These are phyloP conservation scores for Castor canadensis DNA, from an alignment of 2,113 vertebrate genomes.

Conservation along the genomic window DNA sequence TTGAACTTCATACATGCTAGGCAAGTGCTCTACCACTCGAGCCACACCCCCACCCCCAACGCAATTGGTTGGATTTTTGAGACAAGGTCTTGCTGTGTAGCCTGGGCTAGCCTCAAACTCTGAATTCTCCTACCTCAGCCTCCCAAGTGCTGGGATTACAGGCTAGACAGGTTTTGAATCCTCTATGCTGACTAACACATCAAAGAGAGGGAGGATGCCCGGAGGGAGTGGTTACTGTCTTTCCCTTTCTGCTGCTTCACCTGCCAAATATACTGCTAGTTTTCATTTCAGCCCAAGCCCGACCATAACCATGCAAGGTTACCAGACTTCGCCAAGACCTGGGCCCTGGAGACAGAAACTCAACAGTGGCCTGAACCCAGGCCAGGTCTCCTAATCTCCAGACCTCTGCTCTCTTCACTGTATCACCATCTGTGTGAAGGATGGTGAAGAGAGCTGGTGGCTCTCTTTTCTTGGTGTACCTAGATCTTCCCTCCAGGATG, in stretches of 20 bases:
- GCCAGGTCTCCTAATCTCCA: neutral
- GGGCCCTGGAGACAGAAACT: neutral
- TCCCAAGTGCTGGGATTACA: neutral
- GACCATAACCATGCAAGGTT: neutral
- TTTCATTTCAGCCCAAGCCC: neutral
- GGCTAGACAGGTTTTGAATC: neutral
- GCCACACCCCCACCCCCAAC: too few relatives aligned
- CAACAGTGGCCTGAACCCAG: neutral
- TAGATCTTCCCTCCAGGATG: neutral
- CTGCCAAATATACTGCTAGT: neutral
- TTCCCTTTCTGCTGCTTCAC: neutral
- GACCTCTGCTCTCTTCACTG: neutral
- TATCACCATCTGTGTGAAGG: neutral
- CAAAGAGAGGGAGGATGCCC: neutral
- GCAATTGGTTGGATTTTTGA: too few relatives aligned
- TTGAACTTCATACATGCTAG: too few relatives aligned
- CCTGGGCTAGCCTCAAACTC: too few relatives aligned
- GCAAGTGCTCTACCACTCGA: too few relatives aligned
- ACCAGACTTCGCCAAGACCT: neutral
- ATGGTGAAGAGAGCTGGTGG: neutral
- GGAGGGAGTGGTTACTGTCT: neutral
- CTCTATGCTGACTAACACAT: neutral
- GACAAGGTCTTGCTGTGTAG: too few relatives aligned
- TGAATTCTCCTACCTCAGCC: too few relatives aligned
- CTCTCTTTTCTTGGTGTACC: neutral